phyloP scores from a whole-genome alignment of 2,888 invertebrate genomes.

The Drosophila helvetica region DNA sequence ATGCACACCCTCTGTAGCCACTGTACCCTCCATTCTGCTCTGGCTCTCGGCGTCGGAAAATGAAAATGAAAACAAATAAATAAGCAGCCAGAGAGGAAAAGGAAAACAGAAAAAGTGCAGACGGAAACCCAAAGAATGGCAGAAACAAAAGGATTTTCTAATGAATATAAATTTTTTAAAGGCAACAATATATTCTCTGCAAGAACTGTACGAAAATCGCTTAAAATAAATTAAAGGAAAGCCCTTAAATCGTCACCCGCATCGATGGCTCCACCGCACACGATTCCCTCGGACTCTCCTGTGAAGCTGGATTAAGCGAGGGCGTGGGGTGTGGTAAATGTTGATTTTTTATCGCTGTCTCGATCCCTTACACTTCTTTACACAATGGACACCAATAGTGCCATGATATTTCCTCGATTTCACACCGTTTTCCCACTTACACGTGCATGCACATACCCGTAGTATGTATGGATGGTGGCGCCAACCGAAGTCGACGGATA shows the following conservation, averaged over 20 bases:
- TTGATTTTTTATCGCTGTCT: neutral
- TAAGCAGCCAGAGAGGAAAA: constrained; percentile 35
- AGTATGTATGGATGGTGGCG: constrained; percentile 33
- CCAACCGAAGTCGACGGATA: constrained; percentile 55
- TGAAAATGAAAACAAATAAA: constrained; percentile 65
- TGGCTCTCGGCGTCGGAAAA: constrained; percentile 41
- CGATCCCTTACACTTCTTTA: neutral
- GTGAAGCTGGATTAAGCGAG: neutral
- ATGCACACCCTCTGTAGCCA: no score
- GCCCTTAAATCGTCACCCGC: neutral
- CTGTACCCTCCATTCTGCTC: neutral
- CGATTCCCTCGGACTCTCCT: neutral
- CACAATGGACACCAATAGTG: constrained; percentile 2
- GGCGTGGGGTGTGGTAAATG: neutral
- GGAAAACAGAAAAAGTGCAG: neutral
- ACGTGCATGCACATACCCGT: constrained; percentile 7
- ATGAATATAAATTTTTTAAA: constrained; percentile 56
- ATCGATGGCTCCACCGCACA: neutral
- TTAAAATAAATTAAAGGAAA: neutral
- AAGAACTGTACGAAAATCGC: constrained; percentile 22
- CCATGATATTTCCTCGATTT: constrained; percentile 45
- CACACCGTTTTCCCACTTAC: constrained; percentile 54
- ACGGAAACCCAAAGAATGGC: constrained; percentile 26
- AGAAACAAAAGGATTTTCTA: constrained; percentile 31
- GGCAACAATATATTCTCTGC: constrained; percentile 18